Base-by-base conservation (phyloP, 2,888 invertebrate genomes). In the Eupithecia exiguata region DNA sequence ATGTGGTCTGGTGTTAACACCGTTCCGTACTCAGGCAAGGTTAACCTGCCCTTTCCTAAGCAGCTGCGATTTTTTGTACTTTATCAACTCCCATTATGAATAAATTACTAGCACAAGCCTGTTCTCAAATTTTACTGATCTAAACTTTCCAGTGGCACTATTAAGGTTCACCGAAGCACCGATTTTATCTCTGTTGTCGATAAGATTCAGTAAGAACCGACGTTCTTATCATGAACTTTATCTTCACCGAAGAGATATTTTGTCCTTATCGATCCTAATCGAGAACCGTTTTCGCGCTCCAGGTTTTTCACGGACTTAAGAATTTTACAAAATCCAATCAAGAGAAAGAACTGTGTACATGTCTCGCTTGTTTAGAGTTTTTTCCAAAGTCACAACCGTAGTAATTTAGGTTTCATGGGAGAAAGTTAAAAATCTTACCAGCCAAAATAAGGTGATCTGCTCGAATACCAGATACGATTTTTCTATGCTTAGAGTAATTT, bases 361-460 rank as follows among this genome's bases (percentile, higher is more conserved):
- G 49, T 49, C 49, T 49, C n/a, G 49, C 49, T n/a, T 49, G 49
- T n/a, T 49, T 49, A 10, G 9, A n/a, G 49, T 49, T 49, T 2
- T n/a, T 49, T 6, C n/a, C n/a, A 49, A 49, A n/a, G n/a, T 49
- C 49, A 49, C 49, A 49, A 53, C 53, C 53, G 53, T 53, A 53
- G 21, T 21, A 10, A 12, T 53, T 53, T 12, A 53, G 53, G 21
- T 53, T 21, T 53, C 5, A 21, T 12, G 12, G 53, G 21, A 21
- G 12, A 21, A 21, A 21, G 21, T 10, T 21, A 53, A 46, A 35
- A 18, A 62, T 35, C 62, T 9, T 35, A 35, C 62, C 30, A 62
- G 30, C 62, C 62, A 7, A 35, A 62, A 62, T 62, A 35, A 62
- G 62, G 18, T 62, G 62, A 62, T 62, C 62, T 35, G 35, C 35